Conservation (phyloP, 2,113 vertebrate genomes). For the Garra rufa region DNA sequence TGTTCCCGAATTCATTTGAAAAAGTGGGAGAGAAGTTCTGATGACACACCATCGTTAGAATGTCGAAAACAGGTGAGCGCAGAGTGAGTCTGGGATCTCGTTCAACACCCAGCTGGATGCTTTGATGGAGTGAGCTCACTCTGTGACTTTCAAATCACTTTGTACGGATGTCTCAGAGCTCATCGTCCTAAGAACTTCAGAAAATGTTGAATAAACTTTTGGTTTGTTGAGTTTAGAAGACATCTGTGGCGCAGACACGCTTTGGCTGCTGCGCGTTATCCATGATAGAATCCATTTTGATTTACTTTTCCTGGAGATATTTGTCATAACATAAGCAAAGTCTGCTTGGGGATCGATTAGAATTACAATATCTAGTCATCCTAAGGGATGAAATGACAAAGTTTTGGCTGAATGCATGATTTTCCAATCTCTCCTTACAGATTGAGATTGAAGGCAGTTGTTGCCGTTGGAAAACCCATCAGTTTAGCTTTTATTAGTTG, state of each 20-base stretch:
- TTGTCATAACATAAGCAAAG: not conserved
- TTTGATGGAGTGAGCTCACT: conserved; percentile 52
- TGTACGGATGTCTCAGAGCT: conserved; percentile 37
- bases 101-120: conserved; percentile 71
- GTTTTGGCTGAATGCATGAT: not conserved
- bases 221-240: not conserved
- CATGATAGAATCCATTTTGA: not conserved
- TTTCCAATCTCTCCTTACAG: not conserved
- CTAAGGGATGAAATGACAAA: not conserved
- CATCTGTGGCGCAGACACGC: not conserved
- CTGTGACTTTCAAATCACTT: conserved; percentile 51
- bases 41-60: conserved; percentile 54
- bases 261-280: not conserved
- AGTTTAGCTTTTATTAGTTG: not conserved
- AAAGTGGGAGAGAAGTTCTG: conserved; percentile 50
- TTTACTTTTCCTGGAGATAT: not conserved
- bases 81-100: conserved; percentile 67
- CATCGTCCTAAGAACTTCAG: conserved; percentile 27
- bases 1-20: conserved; percentile 55
- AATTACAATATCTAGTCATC: not conserved
- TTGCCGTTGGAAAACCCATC: not conserved
- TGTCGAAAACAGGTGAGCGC: conserved; percentile 62
- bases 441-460: not conserved
- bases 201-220: conserved; percentile 7
- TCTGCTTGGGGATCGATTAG: not conserved